These are phyloP conservation scores for Tachuris rubrigastra DNA, from an alignment of 2,113 vertebrate genomes.

Conservation along the genomic window DNA sequence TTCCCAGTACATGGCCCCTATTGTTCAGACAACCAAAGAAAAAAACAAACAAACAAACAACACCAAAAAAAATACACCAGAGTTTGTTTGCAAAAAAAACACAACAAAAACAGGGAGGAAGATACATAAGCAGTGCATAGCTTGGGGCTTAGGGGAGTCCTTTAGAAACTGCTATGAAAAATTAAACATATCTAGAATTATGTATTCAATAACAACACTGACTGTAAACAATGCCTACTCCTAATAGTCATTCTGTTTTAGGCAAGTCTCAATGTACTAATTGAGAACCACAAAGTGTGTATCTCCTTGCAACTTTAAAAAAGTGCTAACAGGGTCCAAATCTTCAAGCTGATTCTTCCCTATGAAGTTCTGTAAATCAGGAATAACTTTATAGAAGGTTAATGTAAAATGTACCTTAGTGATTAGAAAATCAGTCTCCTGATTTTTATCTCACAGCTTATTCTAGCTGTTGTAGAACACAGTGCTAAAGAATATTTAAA, in stretches of 20 bases:
- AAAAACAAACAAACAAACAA: too few relatives aligned
- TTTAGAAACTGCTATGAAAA: neutral
- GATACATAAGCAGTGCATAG: neutral
- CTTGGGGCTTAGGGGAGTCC: neutral
- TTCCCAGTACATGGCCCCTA: constrained; percentile 96
- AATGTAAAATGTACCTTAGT: neutral
- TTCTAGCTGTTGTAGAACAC: neutral
- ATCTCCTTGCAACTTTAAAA: neutral
- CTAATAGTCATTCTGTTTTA: neutral
- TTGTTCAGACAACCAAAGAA: neutral
- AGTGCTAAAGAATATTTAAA: neutral
- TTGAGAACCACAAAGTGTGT: neutral
- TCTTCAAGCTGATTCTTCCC: neutral
- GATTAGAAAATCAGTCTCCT: neutral
- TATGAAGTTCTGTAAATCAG: neutral
- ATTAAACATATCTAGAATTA: neutral
- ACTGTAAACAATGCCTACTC: neutral
- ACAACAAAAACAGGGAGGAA: neutral
- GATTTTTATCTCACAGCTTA: neutral
- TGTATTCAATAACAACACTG: neutral
- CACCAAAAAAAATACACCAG: neutral
- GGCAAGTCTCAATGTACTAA: neutral
- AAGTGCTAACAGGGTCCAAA: neutral
- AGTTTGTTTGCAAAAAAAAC: neutral
- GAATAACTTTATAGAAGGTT: neutral